Evolutionary conservation across 2,888 invertebrate species (phyloP).

Genomic region (Beris morrisii): DNA sequence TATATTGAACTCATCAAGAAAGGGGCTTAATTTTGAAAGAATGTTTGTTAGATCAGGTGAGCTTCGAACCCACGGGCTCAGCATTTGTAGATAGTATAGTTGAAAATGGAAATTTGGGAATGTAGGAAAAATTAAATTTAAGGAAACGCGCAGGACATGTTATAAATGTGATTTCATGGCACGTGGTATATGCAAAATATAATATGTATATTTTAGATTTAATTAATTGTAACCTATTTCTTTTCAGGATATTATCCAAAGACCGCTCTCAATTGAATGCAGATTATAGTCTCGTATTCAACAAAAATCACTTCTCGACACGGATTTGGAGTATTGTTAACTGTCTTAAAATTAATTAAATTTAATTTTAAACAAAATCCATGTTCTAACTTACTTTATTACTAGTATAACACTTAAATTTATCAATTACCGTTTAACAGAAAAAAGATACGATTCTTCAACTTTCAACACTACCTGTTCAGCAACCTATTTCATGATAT

Average conservation of each 20-base stretch:
- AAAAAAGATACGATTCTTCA: constrained; percentile 1
- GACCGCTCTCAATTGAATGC: constrained; percentile 56
- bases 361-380: not conserved
- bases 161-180: too few relatives aligned
- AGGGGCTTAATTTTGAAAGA: too few relatives aligned
- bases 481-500: constrained; percentile 19
- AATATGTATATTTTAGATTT: too few relatives aligned
- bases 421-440: not conserved
- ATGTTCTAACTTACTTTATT: constrained; percentile 25
- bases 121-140: too few relatives aligned
- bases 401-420: not conserved
- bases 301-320: constrained; percentile 44
- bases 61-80: too few relatives aligned
- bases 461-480: constrained; percentile 27
- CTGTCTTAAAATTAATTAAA: constrained; percentile 21
- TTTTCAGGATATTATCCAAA: constrained; percentile 55
- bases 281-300: constrained; percentile 49
- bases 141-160: too few relatives aligned
- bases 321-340: constrained; percentile 38
- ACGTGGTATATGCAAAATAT: too few relatives aligned
- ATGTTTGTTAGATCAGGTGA: too few relatives aligned
- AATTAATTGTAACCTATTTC: not conserved
- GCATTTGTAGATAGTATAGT: too few relatives aligned
- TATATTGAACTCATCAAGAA: too few relatives aligned
- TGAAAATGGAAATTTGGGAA: too few relatives aligned